phyloP scores from a whole-genome alignment of 2,888 invertebrate genomes.

The Scaptomyza parva region DNA sequence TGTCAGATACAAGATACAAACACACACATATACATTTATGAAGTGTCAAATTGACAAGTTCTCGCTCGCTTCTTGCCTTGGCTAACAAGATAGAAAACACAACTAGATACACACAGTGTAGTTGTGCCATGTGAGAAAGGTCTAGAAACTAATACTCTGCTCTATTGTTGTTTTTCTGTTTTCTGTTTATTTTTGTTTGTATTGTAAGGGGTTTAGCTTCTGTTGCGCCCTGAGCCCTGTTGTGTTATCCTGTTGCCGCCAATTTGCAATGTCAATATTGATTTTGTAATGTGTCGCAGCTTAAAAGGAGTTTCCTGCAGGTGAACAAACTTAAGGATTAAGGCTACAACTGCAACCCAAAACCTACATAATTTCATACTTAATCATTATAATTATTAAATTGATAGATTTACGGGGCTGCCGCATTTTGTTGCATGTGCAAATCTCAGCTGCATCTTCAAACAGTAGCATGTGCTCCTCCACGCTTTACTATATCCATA shows the following conservation, averaged over 20 bases:
- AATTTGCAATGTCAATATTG: constrained; percentile 65
- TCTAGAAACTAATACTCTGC: constrained; percentile 19
- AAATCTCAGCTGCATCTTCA: constrained; percentile 53
- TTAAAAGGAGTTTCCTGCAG: constrained; percentile 33
- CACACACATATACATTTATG: constrained; percentile 65
- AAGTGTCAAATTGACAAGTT: constrained; percentile 80
- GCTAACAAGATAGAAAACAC: constrained; percentile 65
- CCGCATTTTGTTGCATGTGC: neutral
- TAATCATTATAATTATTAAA: constrained; percentile 39
- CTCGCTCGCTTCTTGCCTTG: constrained; percentile 28
- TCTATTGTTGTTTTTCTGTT: constrained; percentile 18
- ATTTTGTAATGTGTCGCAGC: constrained; percentile 58
- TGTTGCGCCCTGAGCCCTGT: constrained; percentile 27
- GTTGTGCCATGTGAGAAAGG: constrained; percentile 10
- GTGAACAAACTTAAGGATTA: constrained; percentile 17
- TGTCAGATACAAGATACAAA: constrained; percentile 65
- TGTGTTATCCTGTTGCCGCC: constrained; percentile 40
- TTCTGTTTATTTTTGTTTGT: constrained; percentile 60
- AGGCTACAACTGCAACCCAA: too few species aligned
- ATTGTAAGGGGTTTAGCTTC: constrained; percentile 46
- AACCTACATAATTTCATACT: neutral
- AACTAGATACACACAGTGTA: constrained; percentile 29
- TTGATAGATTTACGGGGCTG: constrained; percentile 20
- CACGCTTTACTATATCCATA: constrained; percentile 39
- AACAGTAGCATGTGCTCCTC: constrained; percentile 59